Evolutionary conservation across 2,113 vertebrate genomes (phyloP).

Genomic region (Platichthys stellatus): DNA sequence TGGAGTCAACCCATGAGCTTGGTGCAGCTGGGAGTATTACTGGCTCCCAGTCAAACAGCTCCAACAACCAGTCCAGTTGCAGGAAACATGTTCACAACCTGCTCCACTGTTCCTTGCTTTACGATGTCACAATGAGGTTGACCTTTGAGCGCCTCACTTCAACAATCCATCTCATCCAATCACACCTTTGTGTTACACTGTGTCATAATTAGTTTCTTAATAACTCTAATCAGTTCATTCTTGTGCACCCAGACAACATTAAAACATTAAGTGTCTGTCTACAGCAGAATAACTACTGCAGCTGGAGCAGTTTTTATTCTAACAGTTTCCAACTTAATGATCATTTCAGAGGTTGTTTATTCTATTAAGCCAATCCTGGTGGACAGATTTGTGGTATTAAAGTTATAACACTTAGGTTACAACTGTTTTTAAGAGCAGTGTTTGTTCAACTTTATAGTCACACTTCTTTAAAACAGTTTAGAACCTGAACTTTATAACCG

Average conservation of each 20-base stretch:
- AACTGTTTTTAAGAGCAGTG: neutral
- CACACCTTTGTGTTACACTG: too few species aligned
- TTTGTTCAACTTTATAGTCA: neutral
- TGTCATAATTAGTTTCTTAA: too few species aligned
- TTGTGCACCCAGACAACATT: too few species aligned
- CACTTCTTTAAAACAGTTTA: neutral
- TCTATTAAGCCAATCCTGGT: neutral
- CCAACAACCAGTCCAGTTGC: neutral
- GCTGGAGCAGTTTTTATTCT: neutral
- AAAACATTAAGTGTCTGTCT: too few species aligned
- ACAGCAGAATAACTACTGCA: neutral
- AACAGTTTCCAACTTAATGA: neutral
- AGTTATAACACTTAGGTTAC: neutral
- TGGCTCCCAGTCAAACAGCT: neutral
- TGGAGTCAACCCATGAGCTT: too few species aligned
- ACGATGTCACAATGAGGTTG: neutral
- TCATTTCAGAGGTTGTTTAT: neutral
- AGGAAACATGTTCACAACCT: neutral
- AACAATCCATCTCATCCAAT: too few species aligned
- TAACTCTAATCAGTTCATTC: too few species aligned
- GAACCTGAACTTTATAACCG: neutral
- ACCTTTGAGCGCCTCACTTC: too few species aligned
- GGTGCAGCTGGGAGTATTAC: too few species aligned
- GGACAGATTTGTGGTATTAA: neutral
- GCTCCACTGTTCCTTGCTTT: neutral